Evolutionary conservation across 2,113 vertebrate genomes (phyloP).

Genomic region (Hipposideros armiger): DNA sequence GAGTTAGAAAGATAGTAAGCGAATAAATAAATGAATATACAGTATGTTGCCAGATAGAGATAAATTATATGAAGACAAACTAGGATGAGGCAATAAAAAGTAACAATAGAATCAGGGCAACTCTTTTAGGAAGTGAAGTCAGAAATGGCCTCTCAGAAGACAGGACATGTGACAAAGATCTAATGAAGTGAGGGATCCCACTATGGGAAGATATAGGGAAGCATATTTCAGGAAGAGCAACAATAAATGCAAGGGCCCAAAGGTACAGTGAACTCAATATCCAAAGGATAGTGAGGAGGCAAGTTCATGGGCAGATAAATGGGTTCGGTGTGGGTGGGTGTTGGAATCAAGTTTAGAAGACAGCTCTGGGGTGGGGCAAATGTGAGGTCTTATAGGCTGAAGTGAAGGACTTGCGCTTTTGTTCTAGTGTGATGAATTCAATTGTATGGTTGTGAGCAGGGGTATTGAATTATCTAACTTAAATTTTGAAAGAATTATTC

Average conservation of each 20-base stretch:
- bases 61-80: neutral
- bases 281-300: neutral
- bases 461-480: neutral
- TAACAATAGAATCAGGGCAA: neutral
- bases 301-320: too few relatives aligned
- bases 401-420: neutral
- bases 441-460: neutral
- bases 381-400: neutral
- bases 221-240: neutral
- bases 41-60: neutral
- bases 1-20: neutral
- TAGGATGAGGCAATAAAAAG: neutral
- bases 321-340: rapidly evolving
- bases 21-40: neutral
- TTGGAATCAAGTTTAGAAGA: neutral
- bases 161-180: neutral
- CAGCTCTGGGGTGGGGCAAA: neutral
- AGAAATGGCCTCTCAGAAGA: neutral
- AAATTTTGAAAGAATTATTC: neutral
- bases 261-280: neutral
- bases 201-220: too few relatives aligned
- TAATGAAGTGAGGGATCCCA: neutral
- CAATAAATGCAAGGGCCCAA: neutral
- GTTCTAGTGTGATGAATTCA: neutral
- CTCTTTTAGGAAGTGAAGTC: neutral